Conservation (phyloP, 2,113 vertebrate genomes). For the Ptilonorhynchus violaceus region DNA sequence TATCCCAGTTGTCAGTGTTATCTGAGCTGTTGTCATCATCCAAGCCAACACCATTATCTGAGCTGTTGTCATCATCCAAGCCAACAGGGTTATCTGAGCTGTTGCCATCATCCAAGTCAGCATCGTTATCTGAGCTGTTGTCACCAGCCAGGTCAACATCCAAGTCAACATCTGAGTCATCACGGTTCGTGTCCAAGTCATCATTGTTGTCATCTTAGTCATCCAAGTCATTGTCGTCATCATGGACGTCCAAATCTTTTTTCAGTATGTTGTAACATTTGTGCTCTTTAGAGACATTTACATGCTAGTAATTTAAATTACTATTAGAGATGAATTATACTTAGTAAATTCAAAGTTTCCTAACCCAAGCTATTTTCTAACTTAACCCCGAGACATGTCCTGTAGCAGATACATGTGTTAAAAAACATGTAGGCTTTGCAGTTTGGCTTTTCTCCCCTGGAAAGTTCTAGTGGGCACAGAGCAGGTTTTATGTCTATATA, state of each 20-base stretch:
- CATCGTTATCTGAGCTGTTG: not conserved
- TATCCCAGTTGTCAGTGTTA: no score
- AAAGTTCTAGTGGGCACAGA: not conserved
- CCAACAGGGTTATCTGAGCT: not conserved
- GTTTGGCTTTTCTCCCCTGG: not conserved
- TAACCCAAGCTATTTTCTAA: not conserved
- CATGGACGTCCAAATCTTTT: accelerated
- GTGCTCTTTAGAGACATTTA: not conserved
- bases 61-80: not conserved
- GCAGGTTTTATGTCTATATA: not conserved
- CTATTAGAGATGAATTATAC: not conserved
- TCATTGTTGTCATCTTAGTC: not conserved
- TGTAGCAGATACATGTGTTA: not conserved
- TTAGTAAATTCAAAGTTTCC: not conserved
- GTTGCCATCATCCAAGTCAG: not conserved
- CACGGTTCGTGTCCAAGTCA: accelerated
- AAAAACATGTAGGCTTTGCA: not conserved
- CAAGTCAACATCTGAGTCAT: not conserved
- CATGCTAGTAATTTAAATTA: not conserved
- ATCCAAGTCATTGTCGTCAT: accelerated
- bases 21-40: not conserved
- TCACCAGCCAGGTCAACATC: not conserved
- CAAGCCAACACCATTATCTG: not conserved
- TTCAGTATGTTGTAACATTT: not conserved
- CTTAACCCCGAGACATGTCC: not conserved